Evolutionary conservation across 2,888 invertebrate species (phyloP).

Genomic region (Drosophila mercatorum): DNA sequence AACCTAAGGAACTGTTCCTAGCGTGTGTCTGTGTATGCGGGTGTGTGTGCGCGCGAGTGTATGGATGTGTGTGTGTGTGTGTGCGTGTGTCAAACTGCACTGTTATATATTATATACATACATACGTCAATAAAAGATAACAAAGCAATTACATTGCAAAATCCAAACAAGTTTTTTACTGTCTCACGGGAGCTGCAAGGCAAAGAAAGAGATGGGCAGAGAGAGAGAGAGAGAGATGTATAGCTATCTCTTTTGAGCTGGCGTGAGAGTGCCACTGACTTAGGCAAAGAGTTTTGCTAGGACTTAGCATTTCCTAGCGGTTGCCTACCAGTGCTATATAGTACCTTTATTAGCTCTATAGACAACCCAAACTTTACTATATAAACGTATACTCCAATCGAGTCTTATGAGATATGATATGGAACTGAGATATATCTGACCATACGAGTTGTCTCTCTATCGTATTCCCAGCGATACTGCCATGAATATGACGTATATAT

Average conservation of each 20-base stretch:
- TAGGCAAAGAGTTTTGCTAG: no score
- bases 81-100: slow-evolving; percentile 39
- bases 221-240: not conserved
- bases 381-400: no score
- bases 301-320: no score
- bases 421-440: no score
- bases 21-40: not conserved
- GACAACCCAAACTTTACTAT: no score
- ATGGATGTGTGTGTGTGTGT: slow-evolving; percentile 7
- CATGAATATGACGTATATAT: not conserved
- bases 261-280: not conserved
- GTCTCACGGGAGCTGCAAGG: not conserved
- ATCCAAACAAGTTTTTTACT: not conserved
- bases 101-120: slow-evolving; percentile 52
- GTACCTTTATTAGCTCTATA: no score
- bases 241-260: not conserved
- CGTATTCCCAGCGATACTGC: not conserved
- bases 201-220: not conserved
- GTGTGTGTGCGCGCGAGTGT: not conserved
- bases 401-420: no score
- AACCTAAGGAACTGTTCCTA: slow-evolving; percentile 6
- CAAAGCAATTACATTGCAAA: slow-evolving; percentile 25
- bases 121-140: slow-evolving; percentile 45
- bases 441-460: no score
- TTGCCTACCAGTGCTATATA: no score